These are phyloP conservation scores for Mormyrops attenuatus DNA, from an alignment of 2,797 vertebrate genomes.

Conservation along the genomic window DNA sequence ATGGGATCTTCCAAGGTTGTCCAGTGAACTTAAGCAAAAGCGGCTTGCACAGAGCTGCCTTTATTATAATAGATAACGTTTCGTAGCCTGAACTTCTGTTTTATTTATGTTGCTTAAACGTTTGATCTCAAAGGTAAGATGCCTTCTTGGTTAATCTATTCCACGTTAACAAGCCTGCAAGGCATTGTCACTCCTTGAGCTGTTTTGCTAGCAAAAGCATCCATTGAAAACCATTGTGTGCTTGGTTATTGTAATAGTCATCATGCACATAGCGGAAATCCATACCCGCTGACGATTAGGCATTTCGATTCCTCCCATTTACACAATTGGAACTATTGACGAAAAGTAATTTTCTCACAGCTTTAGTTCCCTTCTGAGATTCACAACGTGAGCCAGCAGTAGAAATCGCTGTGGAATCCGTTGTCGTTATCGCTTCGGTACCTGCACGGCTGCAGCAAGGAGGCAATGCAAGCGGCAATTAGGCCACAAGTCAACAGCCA, in stretches of 20 bases:
- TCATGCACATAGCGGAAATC: background rate
- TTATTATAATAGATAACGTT: background rate
- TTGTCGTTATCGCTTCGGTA: background rate
- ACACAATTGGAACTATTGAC: background rate
- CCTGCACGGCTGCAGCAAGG: slow-evolving; percentile 19
- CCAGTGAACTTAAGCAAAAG: background rate
- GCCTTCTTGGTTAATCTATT: background rate
- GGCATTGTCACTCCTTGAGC: background rate
- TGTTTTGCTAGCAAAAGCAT: background rate
- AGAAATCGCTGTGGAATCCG: background rate
- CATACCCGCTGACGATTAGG: background rate
- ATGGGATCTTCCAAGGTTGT: slow-evolving; percentile 26
- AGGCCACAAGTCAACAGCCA: slow-evolving; percentile 50
- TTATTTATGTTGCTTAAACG: background rate
- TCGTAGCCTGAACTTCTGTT: background rate
- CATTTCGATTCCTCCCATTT: background rate
- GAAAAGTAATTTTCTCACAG: background rate
- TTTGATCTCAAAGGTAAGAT: background rate
- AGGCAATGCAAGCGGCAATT: slow-evolving; percentile 48
- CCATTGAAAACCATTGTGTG: background rate
- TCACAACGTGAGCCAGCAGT: background rate
- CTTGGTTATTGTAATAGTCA: background rate
- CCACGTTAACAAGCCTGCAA: background rate
- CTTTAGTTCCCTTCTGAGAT: background rate
- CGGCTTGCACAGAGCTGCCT: background rate